Evolutionary conservation across 2,113 vertebrate species (phyloP).

Genomic region (Dryoscopus gambensis): DNA sequence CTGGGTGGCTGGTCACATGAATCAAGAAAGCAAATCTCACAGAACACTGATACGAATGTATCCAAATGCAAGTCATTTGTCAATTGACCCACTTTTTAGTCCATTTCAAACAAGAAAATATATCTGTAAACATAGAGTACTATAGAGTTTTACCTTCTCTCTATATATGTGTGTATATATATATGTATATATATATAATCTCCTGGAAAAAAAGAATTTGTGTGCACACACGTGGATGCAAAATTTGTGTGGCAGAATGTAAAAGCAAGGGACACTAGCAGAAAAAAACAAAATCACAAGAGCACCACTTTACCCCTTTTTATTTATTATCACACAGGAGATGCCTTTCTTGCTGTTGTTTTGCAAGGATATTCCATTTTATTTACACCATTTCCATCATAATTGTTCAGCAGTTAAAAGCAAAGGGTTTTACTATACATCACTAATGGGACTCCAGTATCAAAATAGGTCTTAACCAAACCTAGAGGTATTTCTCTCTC

Average conservation of each 20-base stretch:
- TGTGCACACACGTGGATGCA: accelerated
- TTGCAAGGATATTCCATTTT: conserved; percentile 42
- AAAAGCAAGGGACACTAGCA: background rate
- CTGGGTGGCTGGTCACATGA: background rate
- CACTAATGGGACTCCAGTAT: conserved; percentile 14
- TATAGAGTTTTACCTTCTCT: background rate
- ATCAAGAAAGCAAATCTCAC: background rate
- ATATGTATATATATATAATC: too few relatives aligned
- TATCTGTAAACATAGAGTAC: background rate
- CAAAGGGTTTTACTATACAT: conserved; percentile 34
- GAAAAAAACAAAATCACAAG: background rate
- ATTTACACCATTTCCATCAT: conserved; percentile 23
- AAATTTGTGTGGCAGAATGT: background rate
- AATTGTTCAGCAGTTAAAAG: conserved; percentile 62
- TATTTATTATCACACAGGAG: background rate
- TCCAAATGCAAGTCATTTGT: background rate
- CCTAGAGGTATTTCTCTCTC: conserved; percentile 27
- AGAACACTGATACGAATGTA: background rate
- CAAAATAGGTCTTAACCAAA: conserved; percentile 28
- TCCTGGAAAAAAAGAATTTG: background rate
- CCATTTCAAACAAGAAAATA: background rate
- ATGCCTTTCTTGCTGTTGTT: background rate
- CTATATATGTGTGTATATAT: too few relatives aligned
- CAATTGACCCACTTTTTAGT: background rate
- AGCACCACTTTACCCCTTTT: background rate